Evolutionary conservation across 1,140 invertebrate species (phyloP), one percentile per base, ranked within the genome.

Genomic region (Drosophila grimshawi): DNA sequence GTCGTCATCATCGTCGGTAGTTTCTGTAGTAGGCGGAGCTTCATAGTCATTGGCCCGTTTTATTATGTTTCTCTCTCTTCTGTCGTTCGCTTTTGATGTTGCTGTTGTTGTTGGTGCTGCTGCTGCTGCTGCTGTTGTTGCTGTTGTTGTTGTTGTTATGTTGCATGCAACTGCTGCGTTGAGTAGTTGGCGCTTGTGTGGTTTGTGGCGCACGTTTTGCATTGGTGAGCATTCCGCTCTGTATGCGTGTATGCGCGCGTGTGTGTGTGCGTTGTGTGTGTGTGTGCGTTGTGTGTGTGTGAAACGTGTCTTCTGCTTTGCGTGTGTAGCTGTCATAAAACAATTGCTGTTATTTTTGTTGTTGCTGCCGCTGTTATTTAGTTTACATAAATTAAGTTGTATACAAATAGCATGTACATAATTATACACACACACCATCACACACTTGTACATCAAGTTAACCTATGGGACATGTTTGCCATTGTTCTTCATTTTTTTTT

Each of bases 31-130:
- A 90, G 89, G 89, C 89, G 89, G 89, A 91, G 89, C 89, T 91
- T 91, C 85, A 91, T 91, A 89, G 80, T 81, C 89, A 91, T 91
- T 91, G 89, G 89, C 80, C 62, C 89, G 80, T 89, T 89, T 89
- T 89, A 89, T 89, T 85, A 85, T 89, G 85, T 77, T 81, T 80
- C 83, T 88, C 82, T 80, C 68, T 86, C 69, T 57, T 61, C 72
- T 80, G 60, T 64, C 80, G 64, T 59, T 61, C 76, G 76, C 43
- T 49, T 67, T 61, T 76, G 69, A 51, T 75, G 65, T 46, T 76
- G 52, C 43, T 53, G 45, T 19, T 51, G 48, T 8, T 37, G 49
- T 48, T 19, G 19, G 0, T 19, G 19, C 19, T 56, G 45, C 4
- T 65, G 56, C 37, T 64, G 59, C 10, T 68, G 53, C 43, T 53